Conservation (phyloP, 2,797 vertebrate species). For the Babyrousa celebensis region DNA sequence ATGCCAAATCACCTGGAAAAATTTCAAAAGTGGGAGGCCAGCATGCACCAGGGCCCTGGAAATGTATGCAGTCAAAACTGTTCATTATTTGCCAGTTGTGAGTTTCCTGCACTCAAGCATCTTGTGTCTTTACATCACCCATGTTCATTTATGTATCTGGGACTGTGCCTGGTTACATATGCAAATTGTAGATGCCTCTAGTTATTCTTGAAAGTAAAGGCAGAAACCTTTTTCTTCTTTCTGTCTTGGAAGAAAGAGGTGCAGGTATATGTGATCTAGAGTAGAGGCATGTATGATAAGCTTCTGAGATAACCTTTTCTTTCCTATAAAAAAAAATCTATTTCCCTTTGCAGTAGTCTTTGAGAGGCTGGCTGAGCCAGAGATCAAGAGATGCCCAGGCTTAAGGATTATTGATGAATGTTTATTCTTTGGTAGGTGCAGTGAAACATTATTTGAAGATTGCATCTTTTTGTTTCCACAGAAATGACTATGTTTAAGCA, state of each 20-base stretch:
- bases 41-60: neutral
- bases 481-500: slow-evolving; percentile 55
- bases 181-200: slow-evolving; percentile 24
- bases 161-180: neutral
- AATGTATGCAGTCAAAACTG: neutral
- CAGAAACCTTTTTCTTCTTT: slow-evolving; percentile 31
- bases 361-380: slow-evolving; percentile 1
- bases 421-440: slow-evolving; percentile 4
- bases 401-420: neutral
- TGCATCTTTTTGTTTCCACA: slow-evolving; percentile 20
- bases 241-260: slow-evolving; percentile 34
- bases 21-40: neutral
- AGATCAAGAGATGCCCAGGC: neutral
- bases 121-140: neutral
- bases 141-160: neutral
- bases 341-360: neutral
- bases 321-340: neutral
- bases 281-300: neutral
- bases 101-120: neutral
- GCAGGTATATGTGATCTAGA: neutral
- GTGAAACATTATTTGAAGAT: slow-evolving; percentile 47
- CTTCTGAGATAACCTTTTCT: neutral
- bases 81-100: neutral
- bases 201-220: neutral
- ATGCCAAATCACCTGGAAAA: neutral